Evolutionary conservation across 2,797 vertebrate species (phyloP), one percentile per base, ranked within the genome.

Genomic region (Pygocentrus nattereri): DNA sequence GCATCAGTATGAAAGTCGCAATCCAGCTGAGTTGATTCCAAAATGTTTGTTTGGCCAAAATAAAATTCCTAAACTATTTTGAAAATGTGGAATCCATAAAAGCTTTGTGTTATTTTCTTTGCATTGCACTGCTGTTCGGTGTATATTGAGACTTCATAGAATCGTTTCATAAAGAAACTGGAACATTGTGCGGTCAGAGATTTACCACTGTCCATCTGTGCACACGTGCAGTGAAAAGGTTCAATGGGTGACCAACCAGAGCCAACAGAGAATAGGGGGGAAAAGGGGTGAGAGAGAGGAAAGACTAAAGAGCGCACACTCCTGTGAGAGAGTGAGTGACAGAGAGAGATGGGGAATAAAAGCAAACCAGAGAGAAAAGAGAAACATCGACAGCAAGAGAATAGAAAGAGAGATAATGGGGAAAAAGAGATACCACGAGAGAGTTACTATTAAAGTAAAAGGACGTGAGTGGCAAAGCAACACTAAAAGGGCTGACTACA

Each of bases 231-330:
- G 34, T 59, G 23, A 6, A 56, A n/a, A n/a, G 16, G 19, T n/a
- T 2, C 2, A 58, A 0, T 56, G 52, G 7, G 16, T 4, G 1
- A 11, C n/a, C 54, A 23, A 11, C n/a, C 54, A 23, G 21, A 58
- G 13, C 56, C 56, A 67, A 38, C 25, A 13, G 65, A 74, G 76
- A 78, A 21, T 15, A n/a, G n/a, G 64, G 79, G 52, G 62, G 23
- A 56, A 2, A n/a, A 5, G 1, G 41, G 1, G 41, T 6, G 8
- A 44, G 41, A 44, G 41, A 44, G 1, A 4, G 4, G 4, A 44
- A 44, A 10, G 41, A 7, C 41, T 44, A 44, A 44, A 44, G 41
- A 5, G 8, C 8, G 4, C 8, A 7, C 8, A 44, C 8, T 1
- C 8, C 41, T 8, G 1, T 10, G 41, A 44, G 41, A 44, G 41